These are phyloP conservation scores for Pyralis farinalis DNA, from an alignment of 2,888 invertebrate genomes.

Conservation along the genomic window DNA sequence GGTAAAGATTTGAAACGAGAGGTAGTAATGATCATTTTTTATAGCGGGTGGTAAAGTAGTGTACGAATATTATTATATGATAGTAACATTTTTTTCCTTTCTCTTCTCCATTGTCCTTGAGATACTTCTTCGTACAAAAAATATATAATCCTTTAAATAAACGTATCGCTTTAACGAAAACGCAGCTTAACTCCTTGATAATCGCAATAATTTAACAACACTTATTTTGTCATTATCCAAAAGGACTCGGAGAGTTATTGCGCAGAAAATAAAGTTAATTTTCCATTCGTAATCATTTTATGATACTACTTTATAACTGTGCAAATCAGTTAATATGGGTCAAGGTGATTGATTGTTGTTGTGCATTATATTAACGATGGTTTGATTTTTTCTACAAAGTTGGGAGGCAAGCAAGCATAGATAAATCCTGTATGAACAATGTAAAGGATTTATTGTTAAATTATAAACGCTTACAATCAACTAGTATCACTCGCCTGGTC, in stretches of 20 bases:
- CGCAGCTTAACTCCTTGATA: neutral
- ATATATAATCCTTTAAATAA: no score
- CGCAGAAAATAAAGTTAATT: constrained; percentile 3
- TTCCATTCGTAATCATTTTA: neutral
- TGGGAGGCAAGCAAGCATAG: no score
- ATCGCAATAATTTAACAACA: neutral
- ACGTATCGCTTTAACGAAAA: neutral
- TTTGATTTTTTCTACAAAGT: no score
- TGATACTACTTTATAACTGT: constrained; percentile 1
- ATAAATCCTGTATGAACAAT: no score
- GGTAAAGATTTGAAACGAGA: no score
- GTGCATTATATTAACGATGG: no score
- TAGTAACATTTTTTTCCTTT: neutral
- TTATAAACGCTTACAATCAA: no score
- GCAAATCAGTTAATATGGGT: constrained; percentile 12
- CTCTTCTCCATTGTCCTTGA: neutral
- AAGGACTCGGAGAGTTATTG: neutral
- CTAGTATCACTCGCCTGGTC: no score
- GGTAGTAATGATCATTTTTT: no score
- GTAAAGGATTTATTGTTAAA: no score
- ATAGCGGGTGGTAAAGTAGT: no score
- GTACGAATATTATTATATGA: no score
- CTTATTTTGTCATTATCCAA: neutral
- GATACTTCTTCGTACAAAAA: neutral
- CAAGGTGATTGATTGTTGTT: constrained; percentile 19